Conservation (phyloP, 37 sponge, comb jelly and placozoan genomes). For the Corticium candelabrum region DNA sequence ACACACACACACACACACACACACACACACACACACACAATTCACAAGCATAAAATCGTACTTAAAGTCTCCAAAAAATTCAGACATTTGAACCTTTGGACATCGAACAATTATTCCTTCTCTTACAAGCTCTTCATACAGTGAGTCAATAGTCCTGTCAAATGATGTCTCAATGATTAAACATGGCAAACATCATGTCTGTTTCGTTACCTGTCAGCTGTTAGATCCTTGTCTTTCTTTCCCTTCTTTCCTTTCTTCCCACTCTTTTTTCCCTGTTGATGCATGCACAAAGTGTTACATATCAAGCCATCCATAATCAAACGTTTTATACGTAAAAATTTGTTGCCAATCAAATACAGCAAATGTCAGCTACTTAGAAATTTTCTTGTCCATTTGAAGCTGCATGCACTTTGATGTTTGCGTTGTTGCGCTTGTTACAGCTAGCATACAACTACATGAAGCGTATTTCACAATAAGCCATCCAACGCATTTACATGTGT, state of each 20-base stretch:
- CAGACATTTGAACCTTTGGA: constrained; percentile 67
- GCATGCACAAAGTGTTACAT: constrained; percentile 1
- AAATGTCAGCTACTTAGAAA: too few relatives aligned
- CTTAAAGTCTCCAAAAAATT: constrained; percentile 86
- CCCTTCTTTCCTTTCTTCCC: constrained; percentile 92
- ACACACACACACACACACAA: too few relatives aligned
- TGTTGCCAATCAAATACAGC: too few relatives aligned
- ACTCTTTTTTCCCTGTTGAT: constrained; percentile 44
- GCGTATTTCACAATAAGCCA: too few relatives aligned
- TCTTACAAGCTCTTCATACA: constrained; percentile 77
- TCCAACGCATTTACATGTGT: too few relatives aligned
- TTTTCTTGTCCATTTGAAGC: too few relatives aligned
- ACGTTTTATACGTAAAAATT: too few relatives aligned
- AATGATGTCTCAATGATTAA: neutral
- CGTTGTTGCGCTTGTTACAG: too few relatives aligned
- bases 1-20: constrained; percentile 7
- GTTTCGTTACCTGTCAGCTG: constrained; percentile 63
- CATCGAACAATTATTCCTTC: constrained; percentile 73
- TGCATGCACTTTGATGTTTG: too few relatives aligned
- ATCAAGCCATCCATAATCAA: neutral
- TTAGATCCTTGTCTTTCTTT: constrained; percentile 98
- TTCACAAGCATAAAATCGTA: too few relatives aligned
- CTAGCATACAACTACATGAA: too few relatives aligned
- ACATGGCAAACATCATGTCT: neutral
- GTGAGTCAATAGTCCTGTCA: constrained; percentile 78